Conservation (phyloP, 2,888 invertebrate species). For the Dermolepida albohirtum region DNA sequence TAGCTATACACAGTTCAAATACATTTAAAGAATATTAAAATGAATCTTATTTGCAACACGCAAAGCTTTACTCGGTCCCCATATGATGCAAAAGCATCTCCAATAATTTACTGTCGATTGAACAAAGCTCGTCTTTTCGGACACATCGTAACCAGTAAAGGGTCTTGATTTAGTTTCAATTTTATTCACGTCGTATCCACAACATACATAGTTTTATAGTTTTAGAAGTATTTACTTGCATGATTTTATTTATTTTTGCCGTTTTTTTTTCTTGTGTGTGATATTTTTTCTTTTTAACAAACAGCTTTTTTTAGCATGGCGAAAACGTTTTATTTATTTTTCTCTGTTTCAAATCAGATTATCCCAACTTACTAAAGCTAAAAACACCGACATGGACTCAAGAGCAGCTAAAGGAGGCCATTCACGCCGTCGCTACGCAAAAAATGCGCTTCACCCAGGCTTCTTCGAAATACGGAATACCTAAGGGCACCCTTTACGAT, state of each 20-base stretch:
- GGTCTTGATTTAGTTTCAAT: too few relatives aligned
- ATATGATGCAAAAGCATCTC: too few relatives aligned
- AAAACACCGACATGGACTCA: conserved; percentile 83
- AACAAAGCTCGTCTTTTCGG: too few relatives aligned
- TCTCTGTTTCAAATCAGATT: conserved; percentile 62
- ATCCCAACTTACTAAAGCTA: conserved; percentile 76
- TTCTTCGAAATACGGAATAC: conserved; percentile 77
- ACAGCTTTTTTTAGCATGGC: conserved; percentile 48
- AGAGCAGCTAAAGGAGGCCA: conserved; percentile 79
- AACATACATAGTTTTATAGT: too few relatives aligned
- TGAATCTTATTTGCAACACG: too few relatives aligned
- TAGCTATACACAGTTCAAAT: too few relatives aligned
- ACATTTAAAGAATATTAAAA: too few relatives aligned
- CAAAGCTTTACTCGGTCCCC: too few relatives aligned
- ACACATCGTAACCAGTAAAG: too few relatives aligned
- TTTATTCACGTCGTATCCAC: too few relatives aligned
- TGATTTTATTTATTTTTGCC: conserved; percentile 41
- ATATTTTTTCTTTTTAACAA: conserved; percentile 42
- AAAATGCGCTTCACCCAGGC: conserved; percentile 84
- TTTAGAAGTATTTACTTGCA: neutral
- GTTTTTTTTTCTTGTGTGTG: conserved; percentile 16
- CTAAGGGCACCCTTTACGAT: conserved; percentile 82
- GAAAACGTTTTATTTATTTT: conserved; percentile 37
- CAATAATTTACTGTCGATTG: too few relatives aligned
- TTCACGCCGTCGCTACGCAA: conserved; percentile 80